Percentiles rank a stretch among this genome's conserved stretches.
Evolutionary conservation across 2,113 vertebrate species (phyloP).

Genomic region (Tetrax tetrax): DNA sequence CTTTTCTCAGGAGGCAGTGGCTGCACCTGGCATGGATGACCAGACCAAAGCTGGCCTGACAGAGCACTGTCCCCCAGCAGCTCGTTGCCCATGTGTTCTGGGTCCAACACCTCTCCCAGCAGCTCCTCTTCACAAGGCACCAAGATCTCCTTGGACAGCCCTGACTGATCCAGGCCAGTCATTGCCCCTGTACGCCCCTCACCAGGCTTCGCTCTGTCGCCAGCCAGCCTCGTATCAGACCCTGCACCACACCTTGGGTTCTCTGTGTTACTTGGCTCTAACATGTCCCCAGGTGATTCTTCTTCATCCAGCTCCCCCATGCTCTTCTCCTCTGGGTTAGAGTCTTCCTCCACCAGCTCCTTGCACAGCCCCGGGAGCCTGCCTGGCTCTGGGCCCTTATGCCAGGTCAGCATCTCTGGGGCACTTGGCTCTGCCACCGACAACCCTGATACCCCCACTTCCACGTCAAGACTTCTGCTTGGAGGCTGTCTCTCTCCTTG

Average conservation of each 20-base stretch:
- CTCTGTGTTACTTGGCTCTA: neutral
- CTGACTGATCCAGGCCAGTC: neutral
- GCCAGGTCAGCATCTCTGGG: neutral
- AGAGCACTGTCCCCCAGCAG: neutral
- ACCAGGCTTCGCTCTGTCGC: neutral
- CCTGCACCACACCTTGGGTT: neutral
- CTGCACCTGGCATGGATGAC: neutral
- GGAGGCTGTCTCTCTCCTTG: neutral
- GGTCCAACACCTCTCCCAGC: neutral
- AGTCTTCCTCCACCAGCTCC: neutral
- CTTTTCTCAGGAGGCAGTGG: neutral
- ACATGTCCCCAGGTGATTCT: neutral
- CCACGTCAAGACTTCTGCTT: neutral
- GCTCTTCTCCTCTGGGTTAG: neutral
- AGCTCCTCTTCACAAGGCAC: neutral
- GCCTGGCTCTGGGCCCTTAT: neutral
- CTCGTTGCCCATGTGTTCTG: neutral
- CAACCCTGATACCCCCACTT: neutral
- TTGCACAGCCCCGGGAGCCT: neutral
- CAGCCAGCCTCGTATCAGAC: neutral
- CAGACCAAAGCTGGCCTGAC: slow-evolving; percentile 3
- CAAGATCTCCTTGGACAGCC: neutral
- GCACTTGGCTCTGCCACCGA: neutral
- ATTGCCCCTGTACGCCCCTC: neutral
- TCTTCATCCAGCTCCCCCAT: neutral